A percentile compares a stretch with the other conserved stretches of the same genome.
These are phyloP conservation scores for Stomatorhinus walkeri DNA, from an alignment of 2,797 vertebrate genomes.

Conservation along the genomic window DNA sequence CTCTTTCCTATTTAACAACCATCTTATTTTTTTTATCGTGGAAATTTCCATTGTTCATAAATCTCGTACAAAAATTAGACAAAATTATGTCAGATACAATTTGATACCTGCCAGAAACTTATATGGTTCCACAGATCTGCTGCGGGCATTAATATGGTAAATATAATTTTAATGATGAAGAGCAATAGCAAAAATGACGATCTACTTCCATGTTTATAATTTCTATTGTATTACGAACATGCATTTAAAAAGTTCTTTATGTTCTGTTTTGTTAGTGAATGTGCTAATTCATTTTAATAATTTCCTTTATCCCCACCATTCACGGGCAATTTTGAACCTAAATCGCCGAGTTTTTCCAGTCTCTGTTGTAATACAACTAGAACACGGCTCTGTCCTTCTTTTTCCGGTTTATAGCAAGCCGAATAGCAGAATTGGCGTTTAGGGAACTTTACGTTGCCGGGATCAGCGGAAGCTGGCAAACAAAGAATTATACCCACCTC, in stretches of 20 bases:
- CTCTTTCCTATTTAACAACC: not conserved
- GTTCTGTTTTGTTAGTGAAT: not conserved
- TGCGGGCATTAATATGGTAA: not conserved
- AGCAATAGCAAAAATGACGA: not conserved
- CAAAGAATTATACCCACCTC: slow-evolving; percentile 6
- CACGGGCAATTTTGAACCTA: not conserved
- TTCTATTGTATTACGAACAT: not conserved
- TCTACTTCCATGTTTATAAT: not conserved
- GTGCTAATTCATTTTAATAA: not conserved
- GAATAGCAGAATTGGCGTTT: not conserved
- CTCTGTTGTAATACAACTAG: not conserved
- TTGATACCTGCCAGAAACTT: not conserved
- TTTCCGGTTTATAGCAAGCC: not conserved
- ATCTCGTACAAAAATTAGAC: not conserved
- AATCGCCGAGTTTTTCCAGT: not conserved
- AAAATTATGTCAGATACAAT: not conserved
- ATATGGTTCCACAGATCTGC: not conserved
- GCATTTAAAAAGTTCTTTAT: not conserved
- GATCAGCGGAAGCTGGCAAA: slow-evolving; percentile 19
- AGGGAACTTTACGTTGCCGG: not conserved
- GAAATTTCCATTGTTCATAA: not conserved
- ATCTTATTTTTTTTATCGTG: not conserved
- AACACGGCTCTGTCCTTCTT: not conserved
- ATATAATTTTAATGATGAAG: not conserved
- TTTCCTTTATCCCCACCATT: not conserved